phyloP scores from a whole-genome alignment of 2,797 vertebrate genomes.

The Tauraco hartlaubi region DNA sequence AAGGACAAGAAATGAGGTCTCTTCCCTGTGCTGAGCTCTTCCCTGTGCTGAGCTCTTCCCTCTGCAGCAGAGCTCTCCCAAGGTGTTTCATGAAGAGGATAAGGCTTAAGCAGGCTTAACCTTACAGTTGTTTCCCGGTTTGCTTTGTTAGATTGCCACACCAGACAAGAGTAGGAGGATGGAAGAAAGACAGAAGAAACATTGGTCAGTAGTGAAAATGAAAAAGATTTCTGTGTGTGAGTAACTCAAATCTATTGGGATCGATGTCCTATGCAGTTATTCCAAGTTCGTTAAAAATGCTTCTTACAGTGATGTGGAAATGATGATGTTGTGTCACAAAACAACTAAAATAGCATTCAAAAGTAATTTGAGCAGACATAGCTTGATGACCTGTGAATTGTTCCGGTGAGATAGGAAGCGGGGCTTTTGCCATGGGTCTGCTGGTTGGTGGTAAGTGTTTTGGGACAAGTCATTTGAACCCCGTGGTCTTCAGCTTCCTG shows the following conservation, averaged over 20 bases:
- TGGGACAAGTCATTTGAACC: neutral
- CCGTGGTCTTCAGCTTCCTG: neutral
- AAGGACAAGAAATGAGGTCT: neutral
- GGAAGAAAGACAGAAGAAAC: neutral
- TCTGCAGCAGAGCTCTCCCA: neutral
- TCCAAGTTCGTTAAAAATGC: neutral
- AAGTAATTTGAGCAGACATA: neutral
- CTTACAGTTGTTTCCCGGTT: neutral
- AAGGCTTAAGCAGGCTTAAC: neutral
- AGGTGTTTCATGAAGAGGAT: neutral
- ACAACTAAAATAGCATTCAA: neutral
- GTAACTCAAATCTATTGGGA: neutral
- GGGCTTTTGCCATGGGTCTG: neutral
- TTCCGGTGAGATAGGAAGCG: rapidly evolving
- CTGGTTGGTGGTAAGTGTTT: neutral
- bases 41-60: neutral
- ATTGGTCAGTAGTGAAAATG: neutral
- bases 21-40: neutral
- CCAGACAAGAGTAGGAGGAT: neutral
- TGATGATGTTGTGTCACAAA: neutral
- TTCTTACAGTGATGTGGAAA: neutral
- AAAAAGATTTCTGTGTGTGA: neutral
- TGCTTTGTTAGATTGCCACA: neutral
- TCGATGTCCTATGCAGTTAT: neutral
- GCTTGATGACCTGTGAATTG: neutral